Conservation (phyloP, 2,113 vertebrate genomes). For the Okapia johnstoni region DNA sequence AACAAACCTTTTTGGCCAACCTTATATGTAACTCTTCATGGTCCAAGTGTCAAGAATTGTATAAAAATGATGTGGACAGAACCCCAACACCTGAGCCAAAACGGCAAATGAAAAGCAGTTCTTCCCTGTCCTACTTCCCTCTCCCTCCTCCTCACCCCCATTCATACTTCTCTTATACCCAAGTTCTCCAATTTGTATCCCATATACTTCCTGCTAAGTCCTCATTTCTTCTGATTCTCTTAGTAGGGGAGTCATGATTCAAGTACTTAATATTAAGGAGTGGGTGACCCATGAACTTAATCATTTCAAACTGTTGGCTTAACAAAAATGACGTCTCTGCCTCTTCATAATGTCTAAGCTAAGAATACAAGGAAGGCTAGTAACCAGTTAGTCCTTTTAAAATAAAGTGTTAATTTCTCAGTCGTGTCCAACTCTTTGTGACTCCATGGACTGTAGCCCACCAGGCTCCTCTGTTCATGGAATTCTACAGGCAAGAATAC, state of each 20-base stretch:
- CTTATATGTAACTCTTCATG: not conserved
- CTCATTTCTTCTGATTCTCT: not conserved
- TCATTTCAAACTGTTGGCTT: not conserved
- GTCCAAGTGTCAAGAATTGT: not conserved
- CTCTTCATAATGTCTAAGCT: not conserved
- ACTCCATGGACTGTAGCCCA: not conserved
- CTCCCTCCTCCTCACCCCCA: no score
- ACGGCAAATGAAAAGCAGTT: not conserved
- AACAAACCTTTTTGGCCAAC: not conserved
- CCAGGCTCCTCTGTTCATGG: not conserved
- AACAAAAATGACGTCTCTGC: not conserved
- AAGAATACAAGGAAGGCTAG: not conserved
- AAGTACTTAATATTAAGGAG: not conserved
- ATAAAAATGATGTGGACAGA: not conserved
- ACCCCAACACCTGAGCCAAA: not conserved
- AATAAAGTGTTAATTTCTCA: not conserved
- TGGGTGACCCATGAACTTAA: not conserved
- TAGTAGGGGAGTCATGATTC: not conserved
- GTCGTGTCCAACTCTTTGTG: not conserved
- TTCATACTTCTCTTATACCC: not conserved
- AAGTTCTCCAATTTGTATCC: not conserved
- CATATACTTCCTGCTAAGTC: not conserved
- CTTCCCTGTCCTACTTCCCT: not conserved
- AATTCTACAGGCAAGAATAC: not conserved
- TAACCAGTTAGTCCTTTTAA: not conserved